phyloP scores from a whole-genome alignment of 2,888 invertebrate species.

The Oligia latruncula region DNA sequence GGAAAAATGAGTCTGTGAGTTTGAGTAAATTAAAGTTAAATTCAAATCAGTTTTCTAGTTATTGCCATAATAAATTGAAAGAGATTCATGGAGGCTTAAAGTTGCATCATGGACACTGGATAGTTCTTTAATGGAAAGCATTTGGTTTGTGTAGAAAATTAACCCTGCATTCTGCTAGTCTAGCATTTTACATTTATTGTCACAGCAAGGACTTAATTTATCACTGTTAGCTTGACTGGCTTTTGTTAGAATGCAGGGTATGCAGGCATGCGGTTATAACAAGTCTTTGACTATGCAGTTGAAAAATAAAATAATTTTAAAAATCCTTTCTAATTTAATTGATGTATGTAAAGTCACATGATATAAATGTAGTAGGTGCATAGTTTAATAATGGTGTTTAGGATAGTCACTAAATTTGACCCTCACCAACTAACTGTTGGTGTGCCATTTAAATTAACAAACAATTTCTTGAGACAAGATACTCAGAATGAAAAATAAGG shows the following conservation, averaged over 20 bases:
- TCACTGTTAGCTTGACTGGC: conserved; percentile 43
- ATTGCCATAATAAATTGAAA: conserved; percentile 76
- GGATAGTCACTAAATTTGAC: conserved; percentile 46
- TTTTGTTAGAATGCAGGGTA: conserved; percentile 65
- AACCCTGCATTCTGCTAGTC: conserved; percentile 50
- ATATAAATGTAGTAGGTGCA: conserved; percentile 49
- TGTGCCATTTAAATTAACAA: conserved; percentile 52
- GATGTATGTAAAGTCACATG: conserved; percentile 52
- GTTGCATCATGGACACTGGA: conserved; percentile 57
- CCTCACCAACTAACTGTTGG: conserved; percentile 54
- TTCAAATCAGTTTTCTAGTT: conserved; percentile 66
- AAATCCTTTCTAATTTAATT: conserved; percentile 40
- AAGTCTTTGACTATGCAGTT: conserved; percentile 64
- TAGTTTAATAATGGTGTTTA: conserved; percentile 54
- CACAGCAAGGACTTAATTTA: conserved; percentile 31
- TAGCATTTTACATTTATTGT: conserved; percentile 34
- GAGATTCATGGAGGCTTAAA: conserved; percentile 64
- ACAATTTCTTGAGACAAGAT: conserved; percentile 35
- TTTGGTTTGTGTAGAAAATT: conserved; percentile 54
- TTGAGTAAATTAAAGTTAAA: conserved; percentile 54
- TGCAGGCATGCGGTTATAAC: conserved; percentile 74
- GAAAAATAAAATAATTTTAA: conserved; percentile 40
- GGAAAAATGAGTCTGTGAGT: conserved; percentile 44
- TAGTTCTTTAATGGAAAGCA: conserved; percentile 35
- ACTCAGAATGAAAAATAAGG: conserved; percentile 45